Evolutionary conservation across 2,797 vertebrate species (phyloP).

Genomic region (Ambastaia sidthimunki): DNA sequence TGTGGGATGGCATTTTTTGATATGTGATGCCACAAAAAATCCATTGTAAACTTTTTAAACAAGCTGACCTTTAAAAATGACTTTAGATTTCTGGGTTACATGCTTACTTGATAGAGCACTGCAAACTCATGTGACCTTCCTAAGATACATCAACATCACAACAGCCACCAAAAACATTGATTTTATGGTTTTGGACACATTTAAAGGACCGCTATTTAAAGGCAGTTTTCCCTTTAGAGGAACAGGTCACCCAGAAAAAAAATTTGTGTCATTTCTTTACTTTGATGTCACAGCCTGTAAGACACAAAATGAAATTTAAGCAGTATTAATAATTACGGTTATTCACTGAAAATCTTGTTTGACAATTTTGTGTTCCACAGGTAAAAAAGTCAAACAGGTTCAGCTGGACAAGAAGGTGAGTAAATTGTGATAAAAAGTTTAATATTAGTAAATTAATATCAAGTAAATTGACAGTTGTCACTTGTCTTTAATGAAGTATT

Average conservation of each 20-base stretch:
- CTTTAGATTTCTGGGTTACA: not conserved
- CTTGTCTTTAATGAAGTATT: constrained; percentile 3
- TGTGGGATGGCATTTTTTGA: constrained; percentile 35
- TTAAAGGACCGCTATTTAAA: too few relatives aligned
- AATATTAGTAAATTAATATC: not conserved
- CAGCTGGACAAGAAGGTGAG: not conserved
- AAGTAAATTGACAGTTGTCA: not conserved
- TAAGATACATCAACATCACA: constrained; percentile 5
- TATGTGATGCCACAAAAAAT: constrained; percentile 17
- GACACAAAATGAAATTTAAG: too few relatives aligned
- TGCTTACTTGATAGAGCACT: not conserved
- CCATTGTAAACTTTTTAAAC: constrained; percentile 34
- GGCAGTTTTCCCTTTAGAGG: too few relatives aligned
- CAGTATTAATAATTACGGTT: too few relatives aligned
- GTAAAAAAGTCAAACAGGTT: not conserved
- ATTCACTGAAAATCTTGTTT: too few relatives aligned
- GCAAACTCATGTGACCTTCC: constrained; percentile 1
- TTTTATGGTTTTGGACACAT: not conserved
- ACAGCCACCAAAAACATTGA: not conserved
- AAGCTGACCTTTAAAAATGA: constrained; percentile 33
- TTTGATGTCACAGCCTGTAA: too few relatives aligned
- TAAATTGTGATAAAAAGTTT: too few relatives aligned
- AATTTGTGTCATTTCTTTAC: too few relatives aligned
- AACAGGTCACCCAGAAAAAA: too few relatives aligned
- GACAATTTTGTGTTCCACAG: too few relatives aligned